Base-by-base conservation (phyloP, 2,113 vertebrate genomes). In the Marcusenius ussheri region DNA sequence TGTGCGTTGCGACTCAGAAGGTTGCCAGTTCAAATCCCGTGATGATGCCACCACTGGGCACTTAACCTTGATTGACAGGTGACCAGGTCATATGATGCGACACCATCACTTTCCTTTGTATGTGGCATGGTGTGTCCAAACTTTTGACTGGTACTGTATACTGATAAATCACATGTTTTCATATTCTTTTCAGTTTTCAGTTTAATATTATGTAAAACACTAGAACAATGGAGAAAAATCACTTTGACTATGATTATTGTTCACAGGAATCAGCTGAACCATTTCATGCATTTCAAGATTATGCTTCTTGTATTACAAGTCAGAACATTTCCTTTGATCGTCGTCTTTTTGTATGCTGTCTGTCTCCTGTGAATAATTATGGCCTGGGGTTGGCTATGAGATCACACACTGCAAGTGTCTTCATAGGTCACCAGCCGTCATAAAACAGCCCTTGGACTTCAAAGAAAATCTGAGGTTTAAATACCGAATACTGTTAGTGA, bases 271-370 rank as follows among this genome's bases (percentile, higher is more conserved):
- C 62, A 27, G n/a, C n/a, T 70, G 62, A 31, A 70, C n/a, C 46
- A 80, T 35, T 56, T 89, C 47, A 17, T 83, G 74, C 47, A 89
- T 50, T 80, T 27, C 47, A 35, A 56, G 24, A 9, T 42, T 17
- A 80, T 80, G 35, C 74, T 17, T 80, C 74, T 80, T 1, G 88
- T 42, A 74, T 90, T 89, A 86, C 47, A 46, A 1, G 89, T 21
- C 62, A 42, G 83, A 88, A 89, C 90, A 90, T 92, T 93, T 70
- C 11, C 93, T 94, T 93, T 94, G 93, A 94, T 94, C 91, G 91
- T 42, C 80, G 86, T 84, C 90, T 50, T 87, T 88, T 88, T 0
- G 88, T 92, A 88, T 92, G 93, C 92, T 92, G 88, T 91, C 90
- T 94, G 93, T 93, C 94, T 91, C 62, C 31, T 53, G 46, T 88